Evolutionary conservation across 1,140 invertebrate species (phyloP).

Genomic region (Diachasma alloeum): DNA sequence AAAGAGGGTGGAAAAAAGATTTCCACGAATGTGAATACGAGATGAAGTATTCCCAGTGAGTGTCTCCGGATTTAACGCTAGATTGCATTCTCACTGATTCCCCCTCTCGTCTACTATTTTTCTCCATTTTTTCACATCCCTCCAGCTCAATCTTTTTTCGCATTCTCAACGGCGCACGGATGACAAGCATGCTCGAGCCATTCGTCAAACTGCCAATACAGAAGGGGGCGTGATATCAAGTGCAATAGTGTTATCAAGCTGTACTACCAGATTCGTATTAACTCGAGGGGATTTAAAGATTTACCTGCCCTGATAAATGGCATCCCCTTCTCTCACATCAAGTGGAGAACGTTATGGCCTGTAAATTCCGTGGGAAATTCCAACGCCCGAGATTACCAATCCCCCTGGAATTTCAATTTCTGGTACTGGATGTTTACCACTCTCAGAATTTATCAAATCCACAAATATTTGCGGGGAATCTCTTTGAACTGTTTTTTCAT

Average conservation of each 20-base stretch:
- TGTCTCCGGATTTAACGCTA: background rate
- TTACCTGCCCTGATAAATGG: background rate
- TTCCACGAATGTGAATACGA: background rate
- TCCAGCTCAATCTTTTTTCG: background rate
- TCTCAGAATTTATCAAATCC: background rate
- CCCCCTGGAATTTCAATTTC: slow-evolving; percentile 8
- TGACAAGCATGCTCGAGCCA: background rate
- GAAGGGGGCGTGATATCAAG: background rate
- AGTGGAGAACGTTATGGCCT: background rate
- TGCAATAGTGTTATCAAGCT: background rate
- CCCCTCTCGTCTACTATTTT: too few relatives aligned
- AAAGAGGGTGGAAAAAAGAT: background rate
- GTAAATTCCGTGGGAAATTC: background rate
- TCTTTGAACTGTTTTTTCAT: background rate
- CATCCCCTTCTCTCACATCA: background rate
- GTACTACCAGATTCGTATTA: background rate
- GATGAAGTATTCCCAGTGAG: background rate
- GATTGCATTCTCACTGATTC: background rate
- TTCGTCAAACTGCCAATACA: slow-evolving; percentile 6
- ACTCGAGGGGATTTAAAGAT: background rate
- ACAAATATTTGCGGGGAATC: background rate
- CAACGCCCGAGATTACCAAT: background rate
- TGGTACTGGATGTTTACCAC: background rate
- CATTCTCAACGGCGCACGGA: background rate
- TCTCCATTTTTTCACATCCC: too few relatives aligned